phyloP scores from a whole-genome alignment of 2,797 vertebrate genomes.

The Carcharodon carcharias region DNA sequence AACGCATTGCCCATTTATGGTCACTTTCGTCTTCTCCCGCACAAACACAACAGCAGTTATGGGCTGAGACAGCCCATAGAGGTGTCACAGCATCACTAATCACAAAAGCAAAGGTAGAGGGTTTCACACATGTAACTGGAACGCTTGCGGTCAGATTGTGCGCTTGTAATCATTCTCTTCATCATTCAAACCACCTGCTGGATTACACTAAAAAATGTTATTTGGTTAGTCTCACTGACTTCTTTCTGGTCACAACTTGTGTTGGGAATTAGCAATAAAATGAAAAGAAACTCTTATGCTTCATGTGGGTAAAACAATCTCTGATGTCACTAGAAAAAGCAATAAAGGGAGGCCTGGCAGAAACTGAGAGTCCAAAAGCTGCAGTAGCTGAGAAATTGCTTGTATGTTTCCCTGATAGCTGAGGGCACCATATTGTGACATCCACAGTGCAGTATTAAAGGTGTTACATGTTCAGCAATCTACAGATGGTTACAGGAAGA shows the following conservation, averaged over 20 bases:
- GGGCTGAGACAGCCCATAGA: no score
- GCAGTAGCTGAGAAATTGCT: background rate
- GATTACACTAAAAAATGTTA: background rate
- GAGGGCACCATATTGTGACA: background rate
- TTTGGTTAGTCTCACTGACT: background rate
- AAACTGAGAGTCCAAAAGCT: background rate
- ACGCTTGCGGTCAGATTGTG: background rate
- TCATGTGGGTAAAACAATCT: background rate
- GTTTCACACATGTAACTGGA: background rate
- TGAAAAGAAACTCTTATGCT: background rate
- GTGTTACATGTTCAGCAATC: background rate
- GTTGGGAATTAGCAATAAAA: background rate
- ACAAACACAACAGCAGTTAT: background rate
- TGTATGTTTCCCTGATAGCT: background rate
- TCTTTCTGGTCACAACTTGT: background rate
- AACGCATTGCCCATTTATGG: background rate
- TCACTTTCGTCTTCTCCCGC: background rate
- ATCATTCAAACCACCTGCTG: background rate
- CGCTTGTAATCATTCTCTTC: background rate
- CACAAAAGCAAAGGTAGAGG: background rate
- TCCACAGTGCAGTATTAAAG: background rate
- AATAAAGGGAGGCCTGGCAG: background rate
- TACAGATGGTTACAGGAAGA: background rate
- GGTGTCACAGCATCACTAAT: background rate
- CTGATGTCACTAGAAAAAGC: background rate